Percentiles rank a stretch among this genome's conserved stretches.
Conservation (phyloP, 2,888 invertebrate genomes). For the Hyppa rectilinea region DNA sequence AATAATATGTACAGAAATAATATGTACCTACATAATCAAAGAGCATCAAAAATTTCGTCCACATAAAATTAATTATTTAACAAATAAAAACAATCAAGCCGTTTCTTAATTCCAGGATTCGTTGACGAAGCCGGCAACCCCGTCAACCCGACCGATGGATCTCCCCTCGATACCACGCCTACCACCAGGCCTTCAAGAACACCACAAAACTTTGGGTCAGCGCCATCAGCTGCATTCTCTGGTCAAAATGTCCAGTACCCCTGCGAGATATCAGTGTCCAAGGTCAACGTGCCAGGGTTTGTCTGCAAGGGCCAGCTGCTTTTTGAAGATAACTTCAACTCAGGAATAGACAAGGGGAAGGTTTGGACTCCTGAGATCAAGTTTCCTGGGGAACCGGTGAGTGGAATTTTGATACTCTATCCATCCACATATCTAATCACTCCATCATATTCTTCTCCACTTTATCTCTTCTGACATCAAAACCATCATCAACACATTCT, state of each 20-base stretch:
- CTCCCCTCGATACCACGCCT: not conserved
- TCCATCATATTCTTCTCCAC: too few species aligned
- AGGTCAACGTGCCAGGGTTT: conserved; percentile 79
- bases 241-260: conserved; percentile 67
- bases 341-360: conserved; percentile 81
- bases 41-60: too few species aligned
- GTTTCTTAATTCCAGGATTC: conserved; percentile 69
- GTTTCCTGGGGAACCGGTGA: conserved; percentile 92
- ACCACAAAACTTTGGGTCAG: not conserved
- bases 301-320: conserved; percentile 91
- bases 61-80: too few species aligned
- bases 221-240: conserved; percentile 28
- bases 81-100: not conserved
- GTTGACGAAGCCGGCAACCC: conserved; percentile 82
- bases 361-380: conserved; percentile 91
- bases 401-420: conserved; percentile 49
- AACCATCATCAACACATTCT: too few species aligned
- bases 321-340: conserved; percentile 92
- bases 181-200: not conserved
- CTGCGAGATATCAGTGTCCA: conserved; percentile 79
- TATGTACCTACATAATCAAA: too few species aligned
- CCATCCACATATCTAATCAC: too few species aligned
- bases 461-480: too few species aligned
- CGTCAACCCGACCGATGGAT: conserved; percentile 52
- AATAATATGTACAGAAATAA: too few species aligned